Evolutionary conservation across 2,888 invertebrate genomes (phyloP).

Genomic region (Calameuta pallipes): DNA sequence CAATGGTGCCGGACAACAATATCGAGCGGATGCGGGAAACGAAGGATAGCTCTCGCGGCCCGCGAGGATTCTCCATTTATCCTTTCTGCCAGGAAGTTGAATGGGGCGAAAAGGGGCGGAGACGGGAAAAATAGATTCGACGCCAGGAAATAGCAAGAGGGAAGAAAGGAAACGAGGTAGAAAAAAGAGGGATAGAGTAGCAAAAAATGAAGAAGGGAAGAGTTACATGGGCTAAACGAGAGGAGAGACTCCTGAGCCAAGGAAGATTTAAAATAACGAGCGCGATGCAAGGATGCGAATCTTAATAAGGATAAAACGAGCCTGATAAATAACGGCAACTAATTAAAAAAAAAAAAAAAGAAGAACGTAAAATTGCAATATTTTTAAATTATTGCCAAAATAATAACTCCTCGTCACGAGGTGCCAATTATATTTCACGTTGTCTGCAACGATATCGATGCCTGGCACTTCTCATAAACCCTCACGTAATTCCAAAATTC

Average conservation of each 20-base stretch:
- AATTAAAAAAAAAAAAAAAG: not conserved
- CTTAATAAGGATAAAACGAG: not conserved
- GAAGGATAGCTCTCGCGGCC: not conserved
- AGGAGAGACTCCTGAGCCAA: constrained; percentile 7
- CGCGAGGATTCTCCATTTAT: not conserved
- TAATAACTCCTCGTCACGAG: not conserved
- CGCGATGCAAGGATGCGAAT: not conserved
- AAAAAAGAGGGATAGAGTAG: constrained; percentile 6
- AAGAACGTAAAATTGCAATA: not conserved
- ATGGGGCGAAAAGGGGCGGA: not conserved
- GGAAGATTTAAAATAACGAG: not conserved
- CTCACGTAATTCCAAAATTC: not conserved
- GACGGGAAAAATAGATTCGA: not conserved
- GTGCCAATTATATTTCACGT: not conserved
- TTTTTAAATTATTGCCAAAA: not conserved
- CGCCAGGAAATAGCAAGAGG: not conserved
- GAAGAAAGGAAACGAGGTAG: constrained; percentile 10
- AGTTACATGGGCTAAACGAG: constrained; percentile 5
- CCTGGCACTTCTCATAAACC: not conserved
- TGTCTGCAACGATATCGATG: not conserved
- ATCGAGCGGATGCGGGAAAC: constrained; percentile 19
- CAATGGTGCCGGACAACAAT: constrained; percentile 17
- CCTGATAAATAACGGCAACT: not conserved
- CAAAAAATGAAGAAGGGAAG: constrained; percentile 3
- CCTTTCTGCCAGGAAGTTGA: not conserved